Percentiles rank a stretch among this genome's conserved stretches.
Conservation (phyloP, 2,797 vertebrate genomes). For the Oreochromis grahami region DNA sequence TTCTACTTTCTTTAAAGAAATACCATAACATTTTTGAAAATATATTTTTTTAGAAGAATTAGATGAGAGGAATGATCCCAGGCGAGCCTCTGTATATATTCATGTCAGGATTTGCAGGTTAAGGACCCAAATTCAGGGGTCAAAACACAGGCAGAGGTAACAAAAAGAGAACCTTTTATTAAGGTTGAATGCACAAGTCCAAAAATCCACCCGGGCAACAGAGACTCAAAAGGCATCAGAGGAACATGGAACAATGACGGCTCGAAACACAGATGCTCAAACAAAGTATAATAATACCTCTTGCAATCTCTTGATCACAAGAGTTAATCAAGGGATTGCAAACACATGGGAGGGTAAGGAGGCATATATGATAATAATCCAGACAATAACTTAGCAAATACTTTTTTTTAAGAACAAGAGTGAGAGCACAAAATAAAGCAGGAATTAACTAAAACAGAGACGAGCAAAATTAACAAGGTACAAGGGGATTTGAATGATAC, state of each 20-base stretch:
- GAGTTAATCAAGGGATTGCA: background rate
- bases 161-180: background rate
- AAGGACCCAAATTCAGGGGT: background rate
- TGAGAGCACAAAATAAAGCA: background rate
- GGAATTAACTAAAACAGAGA: background rate
- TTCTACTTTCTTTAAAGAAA: background rate
- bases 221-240: background rate
- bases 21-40: background rate
- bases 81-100: background rate
- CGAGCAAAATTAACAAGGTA: background rate
- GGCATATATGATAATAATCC: background rate
- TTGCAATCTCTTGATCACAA: background rate
- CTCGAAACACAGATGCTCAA: background rate
- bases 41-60: background rate
- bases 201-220: background rate
- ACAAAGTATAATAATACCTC: background rate
- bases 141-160: background rate
- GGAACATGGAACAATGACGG: background rate
- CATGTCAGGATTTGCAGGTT: background rate
- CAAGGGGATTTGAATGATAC: background rate
- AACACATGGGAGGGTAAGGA: background rate
- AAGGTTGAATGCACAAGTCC: background rate
- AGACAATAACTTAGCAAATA: background rate
- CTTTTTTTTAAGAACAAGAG: background rate
- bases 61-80: background rate